Evolutionary conservation across 1,140 invertebrate genomes (phyloP).

Genomic region (Habropoda laboriosa): DNA sequence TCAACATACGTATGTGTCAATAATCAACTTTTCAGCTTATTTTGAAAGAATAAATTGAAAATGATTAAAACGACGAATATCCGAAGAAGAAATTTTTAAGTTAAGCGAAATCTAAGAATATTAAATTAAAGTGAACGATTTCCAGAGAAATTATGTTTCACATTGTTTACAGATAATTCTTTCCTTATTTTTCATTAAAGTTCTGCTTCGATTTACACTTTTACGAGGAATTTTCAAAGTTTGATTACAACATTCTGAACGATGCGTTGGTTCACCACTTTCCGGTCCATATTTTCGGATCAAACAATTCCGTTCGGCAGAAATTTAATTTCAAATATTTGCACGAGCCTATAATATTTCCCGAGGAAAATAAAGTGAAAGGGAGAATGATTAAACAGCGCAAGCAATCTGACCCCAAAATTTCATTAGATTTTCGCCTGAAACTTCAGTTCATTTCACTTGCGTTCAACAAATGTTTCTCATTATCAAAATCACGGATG

Average conservation of each 20-base stretch:
- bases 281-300: not conserved
- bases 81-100: too few relatives aligned
- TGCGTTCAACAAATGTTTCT: not conserved
- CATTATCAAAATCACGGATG: not conserved
- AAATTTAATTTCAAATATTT: constrained; percentile 28
- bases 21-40: too few relatives aligned
- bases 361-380: not conserved
- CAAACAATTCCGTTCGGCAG: constrained; percentile 3
- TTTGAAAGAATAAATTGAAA: too few relatives aligned
- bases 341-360: constrained; percentile 14
- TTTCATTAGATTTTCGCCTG: constrained; percentile 16
- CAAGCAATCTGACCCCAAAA: not conserved
- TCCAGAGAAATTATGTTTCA: too few relatives aligned
- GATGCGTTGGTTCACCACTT: not conserved
- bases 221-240: not conserved
- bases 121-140: too few relatives aligned
- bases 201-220: not conserved
- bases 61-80: too few relatives aligned
- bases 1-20: too few relatives aligned
- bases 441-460: not conserved
- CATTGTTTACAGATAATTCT: not conserved
- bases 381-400: constrained; percentile 2
- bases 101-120: too few relatives aligned
- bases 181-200: too few relatives aligned
- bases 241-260: not conserved